Percentiles rank a stretch among this genome's conserved stretches.
Conservation (phyloP, 30 jellyfish, hydroid and myxozoan species). For the Mastigias papua region DNA sequence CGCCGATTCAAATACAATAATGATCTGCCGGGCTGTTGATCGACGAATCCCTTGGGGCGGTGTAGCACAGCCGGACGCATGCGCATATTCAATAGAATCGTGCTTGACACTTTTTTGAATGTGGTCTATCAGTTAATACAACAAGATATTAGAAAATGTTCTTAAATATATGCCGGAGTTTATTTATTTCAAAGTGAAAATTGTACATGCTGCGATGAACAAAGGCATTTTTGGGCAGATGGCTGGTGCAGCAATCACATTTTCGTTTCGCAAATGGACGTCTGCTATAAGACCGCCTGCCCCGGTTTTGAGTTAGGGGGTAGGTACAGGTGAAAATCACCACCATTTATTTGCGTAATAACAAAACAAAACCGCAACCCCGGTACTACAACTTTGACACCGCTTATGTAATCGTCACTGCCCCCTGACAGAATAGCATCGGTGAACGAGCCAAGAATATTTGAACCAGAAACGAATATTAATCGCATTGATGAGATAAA, state of each 20-base stretch:
- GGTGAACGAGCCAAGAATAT: background rate
- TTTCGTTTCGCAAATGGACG: conserved; percentile 33
- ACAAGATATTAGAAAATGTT: conserved; percentile 63
- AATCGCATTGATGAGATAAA: conserved; percentile 18
- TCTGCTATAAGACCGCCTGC: conserved; percentile 50
- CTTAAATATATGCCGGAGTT: conserved; percentile 37
- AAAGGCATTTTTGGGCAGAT: conserved; percentile 73
- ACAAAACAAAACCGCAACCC: conserved; percentile 1
- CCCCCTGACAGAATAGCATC: conserved; percentile 6
- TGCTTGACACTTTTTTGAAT: conserved; percentile 31
- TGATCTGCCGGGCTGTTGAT: conserved; percentile 65
- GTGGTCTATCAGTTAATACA: conserved; percentile 16
- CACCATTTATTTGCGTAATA: conserved; percentile 9
- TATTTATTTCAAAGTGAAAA: conserved; percentile 44
- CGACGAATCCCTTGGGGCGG: conserved; percentile 84
- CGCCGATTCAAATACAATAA: conserved; percentile 49
- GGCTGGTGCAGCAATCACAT: conserved; percentile 65
- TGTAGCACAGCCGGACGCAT: conserved; percentile 74
- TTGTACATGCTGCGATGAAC: conserved; percentile 58
- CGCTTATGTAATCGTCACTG: background rate
- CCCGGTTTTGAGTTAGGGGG: conserved; percentile 54
- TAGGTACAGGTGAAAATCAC: conserved; percentile 3
- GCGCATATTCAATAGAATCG: conserved; percentile 60
- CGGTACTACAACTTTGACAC: background rate
- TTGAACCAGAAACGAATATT: background rate